Evolutionary conservation across 2,797 vertebrate species (phyloP).

Genomic region (Tadarida brasiliensis): DNA sequence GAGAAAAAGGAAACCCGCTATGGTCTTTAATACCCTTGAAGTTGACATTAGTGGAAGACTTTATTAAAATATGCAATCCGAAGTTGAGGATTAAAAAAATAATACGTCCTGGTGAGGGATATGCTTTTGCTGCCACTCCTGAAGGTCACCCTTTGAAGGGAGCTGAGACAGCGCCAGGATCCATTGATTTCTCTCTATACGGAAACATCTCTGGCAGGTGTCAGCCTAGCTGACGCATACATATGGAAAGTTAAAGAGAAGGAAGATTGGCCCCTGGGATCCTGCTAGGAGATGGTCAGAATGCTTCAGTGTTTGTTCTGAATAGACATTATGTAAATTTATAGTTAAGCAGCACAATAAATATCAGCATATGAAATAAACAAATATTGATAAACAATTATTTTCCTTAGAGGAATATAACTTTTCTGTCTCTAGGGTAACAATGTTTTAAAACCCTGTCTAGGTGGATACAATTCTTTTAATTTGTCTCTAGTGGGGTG

Average conservation of each 20-base stretch:
- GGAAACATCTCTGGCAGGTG: conserved; percentile 27
- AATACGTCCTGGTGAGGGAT: not conserved
- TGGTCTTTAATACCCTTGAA: conserved; percentile 1
- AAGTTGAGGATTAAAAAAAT: conserved; percentile 30
- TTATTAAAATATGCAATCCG: conserved; percentile 26
- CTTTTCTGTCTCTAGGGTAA: not conserved
- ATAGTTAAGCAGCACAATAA: not conserved
- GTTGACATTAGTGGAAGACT: not conserved
- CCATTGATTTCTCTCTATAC: not conserved
- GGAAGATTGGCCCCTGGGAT: not conserved
- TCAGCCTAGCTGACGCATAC: not conserved
- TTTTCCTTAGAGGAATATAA: not conserved
- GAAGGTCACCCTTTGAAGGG: conserved; percentile 48
- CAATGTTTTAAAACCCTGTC: not conserved
- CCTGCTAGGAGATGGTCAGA: not conserved
- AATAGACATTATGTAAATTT: not conserved
- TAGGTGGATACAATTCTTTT: not conserved
- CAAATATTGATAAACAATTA: not conserved
- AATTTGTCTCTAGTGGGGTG: not conserved
- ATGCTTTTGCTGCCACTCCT: not conserved
- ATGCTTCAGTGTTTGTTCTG: not conserved
- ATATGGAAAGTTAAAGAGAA: not conserved
- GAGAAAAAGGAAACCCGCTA: not conserved
- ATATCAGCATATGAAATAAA: not conserved
- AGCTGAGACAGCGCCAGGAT: not conserved